phyloP scores from a whole-genome alignment of 2,888 invertebrate genomes.

The Podabrus alpinus region DNA sequence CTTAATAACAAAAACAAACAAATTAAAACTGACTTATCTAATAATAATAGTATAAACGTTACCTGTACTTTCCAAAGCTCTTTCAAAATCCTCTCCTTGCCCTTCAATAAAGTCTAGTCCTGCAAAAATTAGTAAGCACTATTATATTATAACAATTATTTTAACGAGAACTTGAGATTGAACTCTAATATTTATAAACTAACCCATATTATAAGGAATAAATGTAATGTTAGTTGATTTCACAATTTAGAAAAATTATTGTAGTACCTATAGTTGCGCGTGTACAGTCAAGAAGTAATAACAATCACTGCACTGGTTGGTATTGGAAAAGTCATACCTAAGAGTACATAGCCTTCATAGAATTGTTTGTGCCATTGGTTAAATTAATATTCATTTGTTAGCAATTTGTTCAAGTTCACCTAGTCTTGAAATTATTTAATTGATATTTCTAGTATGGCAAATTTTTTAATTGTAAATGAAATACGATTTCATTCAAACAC shows the following conservation, averaged over 20 bases:
- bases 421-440: conserved; percentile 35
- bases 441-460: neutral
- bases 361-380: conserved; percentile 45
- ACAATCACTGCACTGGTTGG: conserved; percentile 41
- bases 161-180: conserved; percentile 4
- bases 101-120: conserved; percentile 74
- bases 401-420: conserved; percentile 49
- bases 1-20: neutral
- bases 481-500: neutral
- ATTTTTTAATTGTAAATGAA: neutral
- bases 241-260: conserved; percentile 7
- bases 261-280: conserved; percentile 15
- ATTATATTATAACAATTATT: neutral
- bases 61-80: conserved; percentile 73
- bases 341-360: conserved; percentile 45
- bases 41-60: conserved; percentile 30
- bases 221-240: neutral
- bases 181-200: conserved; percentile 22
- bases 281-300: conserved; percentile 36
- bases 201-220: conserved; percentile 32
- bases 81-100: conserved; percentile 75
- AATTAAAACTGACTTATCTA: neutral
- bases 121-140: conserved; percentile 51
- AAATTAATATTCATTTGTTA: conserved; percentile 44
- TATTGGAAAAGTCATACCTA: conserved; percentile 46